Conservation (phyloP, 1,140 invertebrate genomes). For the Zaprionus taronus region DNA sequence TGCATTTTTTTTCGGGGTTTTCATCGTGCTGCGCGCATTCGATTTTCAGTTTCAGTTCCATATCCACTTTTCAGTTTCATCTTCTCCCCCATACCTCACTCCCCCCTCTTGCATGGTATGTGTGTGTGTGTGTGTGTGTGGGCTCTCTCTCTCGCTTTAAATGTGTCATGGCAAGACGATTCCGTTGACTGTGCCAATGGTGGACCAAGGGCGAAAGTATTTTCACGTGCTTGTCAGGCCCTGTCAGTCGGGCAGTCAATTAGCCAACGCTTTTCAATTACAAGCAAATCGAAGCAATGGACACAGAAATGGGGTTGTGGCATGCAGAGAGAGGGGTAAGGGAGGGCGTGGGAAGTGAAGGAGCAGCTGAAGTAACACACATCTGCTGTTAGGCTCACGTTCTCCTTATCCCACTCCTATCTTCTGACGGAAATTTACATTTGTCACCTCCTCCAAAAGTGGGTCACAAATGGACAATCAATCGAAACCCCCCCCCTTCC, state of each 20-base stretch:
- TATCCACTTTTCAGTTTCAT: slow-evolving; percentile 14
- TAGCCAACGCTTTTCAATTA: slow-evolving; percentile 57
- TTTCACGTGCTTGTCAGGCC: slow-evolving; percentile 48
- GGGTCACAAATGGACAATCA: slow-evolving; percentile 46
- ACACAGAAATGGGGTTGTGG: slow-evolving; percentile 7
- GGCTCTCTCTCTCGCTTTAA: slow-evolving; percentile 19
- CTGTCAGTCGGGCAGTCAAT: slow-evolving; percentile 56
- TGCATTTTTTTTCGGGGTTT: slow-evolving; percentile 32
- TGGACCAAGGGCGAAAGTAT: slow-evolving; percentile 38
- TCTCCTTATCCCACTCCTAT: neutral
- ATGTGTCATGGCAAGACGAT: slow-evolving; percentile 44
- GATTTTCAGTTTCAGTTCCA: slow-evolving; percentile 43
- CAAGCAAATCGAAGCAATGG: slow-evolving; percentile 48
- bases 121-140: neutral
- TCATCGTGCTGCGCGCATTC: slow-evolving; percentile 44
- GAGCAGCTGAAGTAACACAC: neutral
- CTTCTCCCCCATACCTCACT: neutral
- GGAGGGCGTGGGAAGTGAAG: neutral
- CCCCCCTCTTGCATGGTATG: neutral
- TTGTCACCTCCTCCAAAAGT: slow-evolving; percentile 47
- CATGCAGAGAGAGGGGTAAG: neutral
- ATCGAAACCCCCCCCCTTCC: neutral
- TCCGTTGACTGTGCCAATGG: slow-evolving; percentile 25
- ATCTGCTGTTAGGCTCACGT: neutral
- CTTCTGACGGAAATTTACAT: slow-evolving; percentile 39